Evolutionary conservation across 2,113 vertebrate species (phyloP), one percentile per base, ranked within the genome.

Genomic region (Cochlearius cochlearius): DNA sequence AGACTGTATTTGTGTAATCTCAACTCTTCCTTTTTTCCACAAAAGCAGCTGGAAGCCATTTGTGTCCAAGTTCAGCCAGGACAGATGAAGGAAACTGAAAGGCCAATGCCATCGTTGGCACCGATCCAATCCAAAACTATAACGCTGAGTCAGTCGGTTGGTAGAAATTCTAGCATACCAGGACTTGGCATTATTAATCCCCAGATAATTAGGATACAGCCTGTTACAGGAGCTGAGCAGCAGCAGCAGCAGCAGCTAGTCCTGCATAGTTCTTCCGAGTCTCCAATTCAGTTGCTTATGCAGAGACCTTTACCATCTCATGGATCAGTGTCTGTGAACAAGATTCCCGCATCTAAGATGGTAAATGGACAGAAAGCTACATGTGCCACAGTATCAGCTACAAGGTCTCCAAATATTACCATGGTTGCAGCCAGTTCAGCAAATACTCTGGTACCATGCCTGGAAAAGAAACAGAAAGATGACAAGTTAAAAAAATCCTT

Each of bases 151-250:
- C 98, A 98, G 53, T 86, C 53, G 0, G 71, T 76, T 19, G n/a
- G 96, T 11, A 97, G 98, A 72, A 94, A 86, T 96, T 68, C 98
- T 96, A 59, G 92, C 96, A 15, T 94, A 10, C 73, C 98, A 76
- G 98, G 98, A 39, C 97, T 98, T 62, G 92, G 96, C 34, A 27
- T 98, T 85, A 76, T 98, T 94, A 97, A 98, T 75, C 94, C 98
- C n/a, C 99, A 99, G 96, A 98, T 99, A 86, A 98, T 99, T 91
- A 98, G 98, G 95, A 96, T 98, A 41, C 98, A 98, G 87, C 98
- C 99, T 9, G 91, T 98, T 86, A 92, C 98, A 60, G 98, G 97
- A 88, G 21, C 92, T 29, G 89, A 93, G 58, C 97, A 98, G 82
- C 98, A 98, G 82, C 98, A 98, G 82, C 98, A 98, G 74, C 98